Evolutionary conservation across 2,797 vertebrate genomes (phyloP).

Genomic region (Phalanger gymnotis): DNA sequence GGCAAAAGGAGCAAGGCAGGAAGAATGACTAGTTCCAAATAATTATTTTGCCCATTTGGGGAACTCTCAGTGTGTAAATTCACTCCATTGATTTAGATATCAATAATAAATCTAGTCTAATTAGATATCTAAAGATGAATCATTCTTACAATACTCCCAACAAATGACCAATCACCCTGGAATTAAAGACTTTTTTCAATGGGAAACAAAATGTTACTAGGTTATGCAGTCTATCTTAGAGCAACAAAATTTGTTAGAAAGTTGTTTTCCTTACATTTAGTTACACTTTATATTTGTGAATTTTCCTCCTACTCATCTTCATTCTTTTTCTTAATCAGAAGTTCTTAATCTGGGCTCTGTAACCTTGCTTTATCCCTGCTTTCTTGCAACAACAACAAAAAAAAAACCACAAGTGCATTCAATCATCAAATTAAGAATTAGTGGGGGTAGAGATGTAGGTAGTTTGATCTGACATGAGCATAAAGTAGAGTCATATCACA

Average conservation of each 20-base stretch:
- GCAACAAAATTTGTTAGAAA: neutral
- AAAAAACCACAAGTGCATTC: too few relatives aligned
- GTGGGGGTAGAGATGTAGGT: too few relatives aligned
- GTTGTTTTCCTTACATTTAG: neutral
- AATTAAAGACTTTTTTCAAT: neutral
- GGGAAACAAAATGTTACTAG: neutral
- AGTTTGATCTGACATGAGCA: too few relatives aligned
- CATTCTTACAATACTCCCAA: neutral
- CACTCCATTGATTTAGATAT: neutral
- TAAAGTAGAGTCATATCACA: too few relatives aligned
- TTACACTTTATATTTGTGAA: neutral
- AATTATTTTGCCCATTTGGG: neutral
- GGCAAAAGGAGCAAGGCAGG: neutral
- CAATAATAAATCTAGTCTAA: neutral
- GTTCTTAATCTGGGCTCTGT: neutral
- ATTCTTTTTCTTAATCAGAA: neutral
- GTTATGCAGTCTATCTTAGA: neutral
- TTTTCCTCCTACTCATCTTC: neutral
- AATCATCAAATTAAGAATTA: neutral
- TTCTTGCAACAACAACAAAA: neutral
- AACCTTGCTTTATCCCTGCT: neutral
- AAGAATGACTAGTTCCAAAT: neutral
- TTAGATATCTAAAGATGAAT: neutral
- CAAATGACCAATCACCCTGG: neutral
- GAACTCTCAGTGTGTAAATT: neutral